Percentiles rank a stretch among this genome's conserved stretches.
phyloP scores from a whole-genome alignment of 2,888 invertebrate species.

The Galerucella pusilla region DNA sequence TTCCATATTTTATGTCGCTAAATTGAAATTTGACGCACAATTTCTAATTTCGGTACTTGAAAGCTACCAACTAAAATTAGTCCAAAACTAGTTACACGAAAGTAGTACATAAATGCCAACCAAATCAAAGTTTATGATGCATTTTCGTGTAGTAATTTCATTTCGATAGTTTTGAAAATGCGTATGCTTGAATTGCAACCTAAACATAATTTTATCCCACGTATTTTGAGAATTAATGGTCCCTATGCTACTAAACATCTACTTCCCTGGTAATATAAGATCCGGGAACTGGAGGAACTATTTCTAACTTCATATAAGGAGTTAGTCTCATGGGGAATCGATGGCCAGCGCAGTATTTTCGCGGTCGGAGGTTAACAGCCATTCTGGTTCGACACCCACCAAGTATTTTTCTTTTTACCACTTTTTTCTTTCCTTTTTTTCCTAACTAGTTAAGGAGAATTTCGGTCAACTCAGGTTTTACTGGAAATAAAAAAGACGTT shows the following conservation, averaged over 20 bases:
- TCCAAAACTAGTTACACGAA: too few relatives aligned
- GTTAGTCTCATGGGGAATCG: slow-evolving; percentile 62
- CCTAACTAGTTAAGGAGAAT: slow-evolving; percentile 4
- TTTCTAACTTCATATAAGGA: slow-evolving; percentile 61
- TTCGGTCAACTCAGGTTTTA: slow-evolving; percentile 6
- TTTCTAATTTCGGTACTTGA: too few relatives aligned
- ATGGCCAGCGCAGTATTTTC: slow-evolving; percentile 57
- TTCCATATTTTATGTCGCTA: too few relatives aligned
- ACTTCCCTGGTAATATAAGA: slow-evolving; percentile 17
- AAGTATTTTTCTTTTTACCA: slow-evolving; percentile 37
- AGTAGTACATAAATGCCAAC: too few relatives aligned
- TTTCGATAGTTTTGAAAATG: background rate
- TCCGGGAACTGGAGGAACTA: slow-evolving; percentile 46
- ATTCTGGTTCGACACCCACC: slow-evolving; percentile 58
- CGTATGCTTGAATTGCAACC: background rate
- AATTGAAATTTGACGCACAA: too few relatives aligned
- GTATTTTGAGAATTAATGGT: slow-evolving; percentile 10
- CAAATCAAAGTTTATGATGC: too few relatives aligned
- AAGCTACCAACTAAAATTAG: too few relatives aligned
- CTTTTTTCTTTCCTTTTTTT: slow-evolving; percentile 11
- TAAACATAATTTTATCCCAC: background rate
- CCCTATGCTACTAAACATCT: background rate
- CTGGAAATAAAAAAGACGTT: background rate
- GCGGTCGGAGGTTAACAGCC: slow-evolving; percentile 60
- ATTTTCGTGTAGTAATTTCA: too few relatives aligned